These are phyloP conservation scores for Xiphorhynchus erythropygius DNA, from an alignment of 2,797 vertebrate species.

Conservation along the genomic window DNA sequence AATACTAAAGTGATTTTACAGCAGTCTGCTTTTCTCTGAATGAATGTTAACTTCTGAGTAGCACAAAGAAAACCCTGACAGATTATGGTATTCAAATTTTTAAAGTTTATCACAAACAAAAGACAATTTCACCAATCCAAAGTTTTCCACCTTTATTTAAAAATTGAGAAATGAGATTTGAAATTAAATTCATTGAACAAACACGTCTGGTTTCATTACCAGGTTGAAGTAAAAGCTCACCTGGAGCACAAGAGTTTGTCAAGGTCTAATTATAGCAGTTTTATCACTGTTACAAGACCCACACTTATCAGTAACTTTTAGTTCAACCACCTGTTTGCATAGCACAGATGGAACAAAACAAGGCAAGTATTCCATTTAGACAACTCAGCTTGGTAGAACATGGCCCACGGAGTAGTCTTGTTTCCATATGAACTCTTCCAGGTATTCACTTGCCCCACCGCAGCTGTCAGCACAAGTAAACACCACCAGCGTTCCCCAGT, in stretches of 20 bases:
- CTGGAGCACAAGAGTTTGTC: neutral
- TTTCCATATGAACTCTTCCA: constrained; percentile 93
- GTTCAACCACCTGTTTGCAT: neutral
- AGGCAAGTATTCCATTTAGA: neutral
- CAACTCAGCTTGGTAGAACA: neutral
- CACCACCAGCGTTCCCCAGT: constrained; percentile 90
- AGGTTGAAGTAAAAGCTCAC: neutral
- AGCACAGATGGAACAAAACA: neutral
- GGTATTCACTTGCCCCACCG: constrained; percentile 61
- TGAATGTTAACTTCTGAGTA: neutral
- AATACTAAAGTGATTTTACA: neutral
- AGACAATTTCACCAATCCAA: neutral
- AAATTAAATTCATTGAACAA: neutral
- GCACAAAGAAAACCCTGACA: neutral
- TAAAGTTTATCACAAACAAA: neutral
- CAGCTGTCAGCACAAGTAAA: constrained; percentile 88
- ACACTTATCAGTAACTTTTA: neutral
- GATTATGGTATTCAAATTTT: neutral
- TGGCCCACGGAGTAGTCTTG: constrained; percentile 81
- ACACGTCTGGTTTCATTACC: neutral
- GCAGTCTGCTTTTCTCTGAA: neutral
- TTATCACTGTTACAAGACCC: neutral
- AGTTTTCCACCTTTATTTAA: constrained; percentile 24
- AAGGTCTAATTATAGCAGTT: neutral
- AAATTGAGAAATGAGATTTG: neutral